These are phyloP conservation scores for Climacteris rufus DNA, from an alignment of 2,113 vertebrate genomes.

Conservation along the genomic window DNA sequence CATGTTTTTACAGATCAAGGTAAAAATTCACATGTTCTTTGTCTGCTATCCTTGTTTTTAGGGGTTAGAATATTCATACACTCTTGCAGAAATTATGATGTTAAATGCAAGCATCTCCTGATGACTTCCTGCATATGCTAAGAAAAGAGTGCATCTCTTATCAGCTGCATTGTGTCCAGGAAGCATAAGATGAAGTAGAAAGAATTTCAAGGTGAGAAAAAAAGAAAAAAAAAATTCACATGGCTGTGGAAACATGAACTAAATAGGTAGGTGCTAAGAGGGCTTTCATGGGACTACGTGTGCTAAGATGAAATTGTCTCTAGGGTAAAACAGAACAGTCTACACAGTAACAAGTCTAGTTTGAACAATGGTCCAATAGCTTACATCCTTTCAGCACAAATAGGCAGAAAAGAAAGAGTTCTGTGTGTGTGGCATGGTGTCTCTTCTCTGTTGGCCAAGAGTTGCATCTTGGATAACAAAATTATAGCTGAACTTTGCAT, in stretches of 20 bases:
- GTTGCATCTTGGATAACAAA: neutral
- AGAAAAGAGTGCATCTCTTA: neutral
- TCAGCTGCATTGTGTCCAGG: neutral
- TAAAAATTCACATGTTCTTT: neutral
- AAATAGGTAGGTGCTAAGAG: neutral
- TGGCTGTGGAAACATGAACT: neutral
- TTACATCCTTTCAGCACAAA: neutral
- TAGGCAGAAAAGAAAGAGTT: neutral
- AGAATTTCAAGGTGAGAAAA: neutral
- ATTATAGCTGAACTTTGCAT: neutral
- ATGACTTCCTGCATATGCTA: neutral
- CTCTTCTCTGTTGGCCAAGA: neutral
- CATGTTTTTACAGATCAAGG: neutral
- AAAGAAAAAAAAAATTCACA: neutral
- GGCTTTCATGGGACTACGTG: neutral
- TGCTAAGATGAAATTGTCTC: neutral
- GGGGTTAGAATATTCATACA: neutral
- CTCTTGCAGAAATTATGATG: neutral
- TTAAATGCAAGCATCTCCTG: neutral
- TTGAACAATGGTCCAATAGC: neutral
- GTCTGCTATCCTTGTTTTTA: neutral
- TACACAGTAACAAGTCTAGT: neutral
- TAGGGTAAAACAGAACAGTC: neutral
- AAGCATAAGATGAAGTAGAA: neutral
- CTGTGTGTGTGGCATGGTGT: neutral